Conservation (phyloP, 2,797 vertebrate species). For the Notoglanidium macrostoma region DNA sequence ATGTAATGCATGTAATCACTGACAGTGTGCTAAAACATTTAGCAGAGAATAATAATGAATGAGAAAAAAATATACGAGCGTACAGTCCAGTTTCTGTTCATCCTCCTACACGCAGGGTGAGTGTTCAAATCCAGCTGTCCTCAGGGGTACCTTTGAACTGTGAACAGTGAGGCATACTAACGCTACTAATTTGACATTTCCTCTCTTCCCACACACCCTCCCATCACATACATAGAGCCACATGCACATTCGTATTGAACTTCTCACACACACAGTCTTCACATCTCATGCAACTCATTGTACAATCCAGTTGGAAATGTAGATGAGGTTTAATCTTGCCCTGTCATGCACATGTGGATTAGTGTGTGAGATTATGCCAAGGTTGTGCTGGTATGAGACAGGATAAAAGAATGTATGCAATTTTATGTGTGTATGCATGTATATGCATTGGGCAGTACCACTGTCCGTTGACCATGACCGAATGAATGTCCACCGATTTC, state of each 20-base stretch:
- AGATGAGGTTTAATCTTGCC: constrained; percentile 40
- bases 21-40: not conserved
- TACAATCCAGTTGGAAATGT: constrained; percentile 42
- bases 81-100: constrained; percentile 9
- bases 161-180: constrained; percentile 25
- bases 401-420: not conserved
- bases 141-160: constrained; percentile 32
- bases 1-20: not conserved
- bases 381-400: constrained; percentile 15
- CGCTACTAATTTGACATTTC: constrained; percentile 26
- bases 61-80: not conserved
- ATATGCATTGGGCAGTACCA: not conserved
- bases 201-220: constrained; percentile 9
- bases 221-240: constrained; percentile 17
- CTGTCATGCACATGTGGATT: constrained; percentile 41
- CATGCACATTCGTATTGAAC: constrained; percentile 4
- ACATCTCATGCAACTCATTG: not conserved
- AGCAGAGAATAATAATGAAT: not conserved
- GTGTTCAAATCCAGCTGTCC: constrained; percentile 25
- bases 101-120: constrained; percentile 13
- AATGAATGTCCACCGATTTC: constrained; percentile 34
- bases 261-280: constrained; percentile 16
- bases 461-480: not conserved
- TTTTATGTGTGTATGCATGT: not conserved
- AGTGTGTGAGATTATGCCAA: constrained; percentile 35